These are phyloP conservation scores for Nomada lathburiana DNA, from an alignment of 2,888 invertebrate species.

Conservation along the genomic window DNA sequence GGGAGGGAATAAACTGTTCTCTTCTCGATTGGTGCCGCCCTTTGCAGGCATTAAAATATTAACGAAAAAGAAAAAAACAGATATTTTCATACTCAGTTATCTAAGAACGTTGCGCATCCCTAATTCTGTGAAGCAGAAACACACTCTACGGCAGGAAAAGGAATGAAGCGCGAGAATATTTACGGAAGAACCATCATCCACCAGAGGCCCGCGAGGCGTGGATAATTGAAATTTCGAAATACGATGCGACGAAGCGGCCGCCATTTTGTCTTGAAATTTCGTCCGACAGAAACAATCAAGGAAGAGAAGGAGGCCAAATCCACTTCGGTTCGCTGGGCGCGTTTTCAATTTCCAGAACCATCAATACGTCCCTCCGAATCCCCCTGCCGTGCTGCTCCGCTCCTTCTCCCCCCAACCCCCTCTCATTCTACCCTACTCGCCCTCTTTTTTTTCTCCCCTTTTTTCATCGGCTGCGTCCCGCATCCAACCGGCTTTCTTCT, in stretches of 20 bases:
- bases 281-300: conserved; percentile 75
- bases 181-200: too few species aligned
- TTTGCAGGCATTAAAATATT: too few species aligned
- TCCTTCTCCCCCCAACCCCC: conserved; percentile 38
- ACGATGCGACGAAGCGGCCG: conserved; percentile 46
- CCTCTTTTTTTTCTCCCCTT: conserved; percentile 36
- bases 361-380: conserved; percentile 78
- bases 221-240: neutral
- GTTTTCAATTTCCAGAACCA: conserved; percentile 83
- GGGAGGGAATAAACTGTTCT: too few species aligned
- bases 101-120: too few species aligned
- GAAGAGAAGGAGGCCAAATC: conserved; percentile 72
- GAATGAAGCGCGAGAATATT: too few species aligned
- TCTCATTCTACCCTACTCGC: conserved; percentile 46
- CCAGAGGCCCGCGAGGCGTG: too few species aligned
- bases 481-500: conserved; percentile 63
- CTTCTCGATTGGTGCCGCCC: too few species aligned
- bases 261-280: conserved; percentile 75
- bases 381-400: conserved; percentile 68
- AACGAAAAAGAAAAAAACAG: too few species aligned
- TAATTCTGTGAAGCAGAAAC: too few species aligned
- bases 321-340: conserved; percentile 76
- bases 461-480: conserved; percentile 41
- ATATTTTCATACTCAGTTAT: too few species aligned
- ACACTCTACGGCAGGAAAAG: too few species aligned